A percentile compares a stretch with the other conserved stretches of the same genome.
Conservation (phyloP, 2,113 vertebrate genomes). For the Tautogolabrus adspersus region DNA sequence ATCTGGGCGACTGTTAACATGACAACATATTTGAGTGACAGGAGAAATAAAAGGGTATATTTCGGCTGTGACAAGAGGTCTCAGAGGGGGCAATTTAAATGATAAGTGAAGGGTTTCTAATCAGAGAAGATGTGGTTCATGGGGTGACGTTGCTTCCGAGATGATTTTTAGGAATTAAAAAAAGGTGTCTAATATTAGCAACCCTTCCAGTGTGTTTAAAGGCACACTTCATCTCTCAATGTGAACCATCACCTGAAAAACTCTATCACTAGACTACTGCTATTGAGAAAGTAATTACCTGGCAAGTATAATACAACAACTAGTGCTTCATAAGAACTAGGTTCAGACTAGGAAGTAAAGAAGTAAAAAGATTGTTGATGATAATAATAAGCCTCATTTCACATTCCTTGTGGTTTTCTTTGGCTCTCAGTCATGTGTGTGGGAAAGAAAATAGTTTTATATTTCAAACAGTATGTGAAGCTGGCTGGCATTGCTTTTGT, state of each 20-base stretch:
- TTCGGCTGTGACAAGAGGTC: slow-evolving; percentile 4
- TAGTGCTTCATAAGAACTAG: background rate
- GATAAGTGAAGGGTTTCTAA: slow-evolving; percentile 5
- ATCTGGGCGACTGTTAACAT: slow-evolving; percentile 35
- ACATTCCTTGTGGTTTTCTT: slow-evolving; percentile 32
- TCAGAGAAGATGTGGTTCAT: slow-evolving; percentile 11
- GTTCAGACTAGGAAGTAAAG: background rate
- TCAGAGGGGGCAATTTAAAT: slow-evolving; percentile 24
- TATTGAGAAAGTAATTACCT: background rate
- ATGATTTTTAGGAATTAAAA: background rate
- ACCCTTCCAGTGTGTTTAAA: background rate
- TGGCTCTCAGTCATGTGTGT: background rate
- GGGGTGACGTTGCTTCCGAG: slow-evolving; percentile 2
- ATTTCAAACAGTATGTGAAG: slow-evolving; percentile 33
- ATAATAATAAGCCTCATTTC: background rate
- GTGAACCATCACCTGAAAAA: background rate
- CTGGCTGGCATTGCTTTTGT: slow-evolving; percentile 11
- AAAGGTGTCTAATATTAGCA: background rate
- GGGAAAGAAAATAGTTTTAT: slow-evolving; percentile 42
- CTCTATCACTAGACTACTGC: background rate
- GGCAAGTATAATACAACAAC: background rate
- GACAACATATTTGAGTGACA: slow-evolving; percentile 57
- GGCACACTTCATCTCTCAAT: background rate
- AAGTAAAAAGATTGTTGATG: background rate
- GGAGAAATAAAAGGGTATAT: slow-evolving; percentile 15